These are phyloP conservation scores for Oxytorus armatus DNA, from an alignment of 2,888 invertebrate species.

Conservation along the genomic window DNA sequence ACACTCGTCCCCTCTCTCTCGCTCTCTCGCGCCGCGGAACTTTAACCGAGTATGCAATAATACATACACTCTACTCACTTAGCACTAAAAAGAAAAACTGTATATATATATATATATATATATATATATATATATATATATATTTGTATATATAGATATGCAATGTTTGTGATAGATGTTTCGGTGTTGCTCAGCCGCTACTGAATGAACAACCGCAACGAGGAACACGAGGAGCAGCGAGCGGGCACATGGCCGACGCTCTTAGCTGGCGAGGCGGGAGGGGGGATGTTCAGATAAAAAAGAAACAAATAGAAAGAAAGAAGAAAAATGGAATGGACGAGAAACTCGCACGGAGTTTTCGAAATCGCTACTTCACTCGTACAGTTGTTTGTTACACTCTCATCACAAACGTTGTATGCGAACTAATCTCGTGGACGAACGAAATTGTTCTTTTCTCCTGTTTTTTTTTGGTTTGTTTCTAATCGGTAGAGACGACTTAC, in stretches of 20 bases:
- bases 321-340: neutral
- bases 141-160: constrained; percentile 11
- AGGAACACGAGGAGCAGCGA: constrained; percentile 76
- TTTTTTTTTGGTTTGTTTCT: constrained; percentile 9
- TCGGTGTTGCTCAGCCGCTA: constrained; percentile 57
- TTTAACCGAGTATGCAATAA: constrained; percentile 40
- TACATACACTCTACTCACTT: constrained; percentile 30
- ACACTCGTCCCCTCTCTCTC: constrained; percentile 47
- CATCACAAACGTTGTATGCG: neutral
- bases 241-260: constrained; percentile 79
- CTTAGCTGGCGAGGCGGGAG: constrained; percentile 6
- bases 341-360: neutral
- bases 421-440: neutral
- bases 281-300: constrained; percentile 21
- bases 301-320: constrained; percentile 9
- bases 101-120: neutral
- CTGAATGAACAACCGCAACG: constrained; percentile 69
- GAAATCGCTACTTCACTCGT: neutral
- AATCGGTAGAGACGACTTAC: constrained; percentile 38
- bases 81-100: constrained; percentile 19
- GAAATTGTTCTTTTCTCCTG: too few relatives aligned
- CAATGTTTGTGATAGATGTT: constrained; percentile 31
- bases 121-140: constrained; percentile 8
- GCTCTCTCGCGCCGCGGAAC: constrained; percentile 43
- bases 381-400: neutral